These are phyloP conservation scores for Trichopoda pennipes DNA, from an alignment of 2,888 invertebrate species.

Conservation along the genomic window DNA sequence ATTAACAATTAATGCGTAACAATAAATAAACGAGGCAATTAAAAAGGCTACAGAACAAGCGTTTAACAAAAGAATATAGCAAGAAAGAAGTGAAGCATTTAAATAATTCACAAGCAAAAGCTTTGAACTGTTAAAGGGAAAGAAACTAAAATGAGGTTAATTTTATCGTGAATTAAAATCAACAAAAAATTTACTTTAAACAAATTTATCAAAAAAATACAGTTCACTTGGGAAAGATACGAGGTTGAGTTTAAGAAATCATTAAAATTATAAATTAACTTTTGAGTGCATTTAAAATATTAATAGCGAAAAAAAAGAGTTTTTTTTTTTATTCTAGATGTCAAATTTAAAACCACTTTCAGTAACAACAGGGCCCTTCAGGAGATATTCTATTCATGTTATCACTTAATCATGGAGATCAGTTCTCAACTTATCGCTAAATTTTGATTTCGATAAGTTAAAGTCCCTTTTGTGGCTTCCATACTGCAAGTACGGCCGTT, in stretches of 20 bases:
- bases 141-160: conserved; percentile 22
- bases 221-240: conserved; percentile 23
- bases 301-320: too few species aligned
- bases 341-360: too few species aligned
- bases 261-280: too few species aligned
- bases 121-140: neutral
- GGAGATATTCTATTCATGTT: too few species aligned
- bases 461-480: too few species aligned
- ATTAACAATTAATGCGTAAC: conserved; percentile 72
- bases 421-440: too few species aligned
- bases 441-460: too few species aligned
- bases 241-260: neutral
- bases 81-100: conserved; percentile 21
- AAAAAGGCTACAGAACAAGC: conserved; percentile 75
- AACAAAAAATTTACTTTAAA: conserved; percentile 43
- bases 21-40: conserved; percentile 78
- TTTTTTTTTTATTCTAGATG: too few species aligned
- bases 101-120: conserved; percentile 25
- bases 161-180: conserved; percentile 58
- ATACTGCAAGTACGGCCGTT: too few species aligned
- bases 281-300: too few species aligned
- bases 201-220: conserved; percentile 57
- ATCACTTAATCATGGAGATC: too few species aligned
- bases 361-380: too few species aligned
- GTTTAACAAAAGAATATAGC: conserved; percentile 72